These are phyloP conservation scores for Boloria euphrosyne DNA, from an alignment of 2,888 invertebrate species.

Conservation along the genomic window DNA sequence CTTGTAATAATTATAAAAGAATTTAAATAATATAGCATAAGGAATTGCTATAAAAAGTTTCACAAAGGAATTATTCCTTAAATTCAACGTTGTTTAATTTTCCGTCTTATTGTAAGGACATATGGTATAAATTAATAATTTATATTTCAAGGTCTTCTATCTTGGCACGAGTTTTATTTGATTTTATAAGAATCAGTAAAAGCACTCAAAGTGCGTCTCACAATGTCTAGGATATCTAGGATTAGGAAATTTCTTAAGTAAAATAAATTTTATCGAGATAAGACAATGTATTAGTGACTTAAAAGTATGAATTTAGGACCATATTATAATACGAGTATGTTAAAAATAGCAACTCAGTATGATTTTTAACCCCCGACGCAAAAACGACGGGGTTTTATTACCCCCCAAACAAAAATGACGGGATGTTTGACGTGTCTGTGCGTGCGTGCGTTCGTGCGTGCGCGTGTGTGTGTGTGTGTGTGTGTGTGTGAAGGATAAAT, in stretches of 20 bases:
- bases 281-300: too few relatives aligned
- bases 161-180: conserved; percentile 32
- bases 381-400: too few relatives aligned
- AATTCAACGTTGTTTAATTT: conserved; percentile 33
- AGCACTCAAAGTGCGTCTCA: conserved; percentile 29
- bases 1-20: not conserved
- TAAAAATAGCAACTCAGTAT: too few relatives aligned
- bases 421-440: too few relatives aligned
- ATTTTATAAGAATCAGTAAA: conserved; percentile 36
- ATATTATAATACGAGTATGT: too few relatives aligned
- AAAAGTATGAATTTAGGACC: too few relatives aligned
- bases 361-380: too few relatives aligned
- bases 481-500: too few relatives aligned
- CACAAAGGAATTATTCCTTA: conserved; percentile 1
- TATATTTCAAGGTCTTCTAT: conserved; percentile 28
- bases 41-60: not conserved
- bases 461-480: too few relatives aligned
- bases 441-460: too few relatives aligned
- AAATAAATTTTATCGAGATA: not conserved
- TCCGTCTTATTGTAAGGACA: conserved; percentile 38
- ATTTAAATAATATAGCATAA: not conserved
- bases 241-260: conserved; percentile 5
- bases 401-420: too few relatives aligned
- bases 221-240: conserved; percentile 13
- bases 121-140: conserved; percentile 2